Percentiles rank a stretch among this genome's conserved stretches.
Conservation (phyloP, 2,797 vertebrate species). For the Cephalopachus bancanus region DNA sequence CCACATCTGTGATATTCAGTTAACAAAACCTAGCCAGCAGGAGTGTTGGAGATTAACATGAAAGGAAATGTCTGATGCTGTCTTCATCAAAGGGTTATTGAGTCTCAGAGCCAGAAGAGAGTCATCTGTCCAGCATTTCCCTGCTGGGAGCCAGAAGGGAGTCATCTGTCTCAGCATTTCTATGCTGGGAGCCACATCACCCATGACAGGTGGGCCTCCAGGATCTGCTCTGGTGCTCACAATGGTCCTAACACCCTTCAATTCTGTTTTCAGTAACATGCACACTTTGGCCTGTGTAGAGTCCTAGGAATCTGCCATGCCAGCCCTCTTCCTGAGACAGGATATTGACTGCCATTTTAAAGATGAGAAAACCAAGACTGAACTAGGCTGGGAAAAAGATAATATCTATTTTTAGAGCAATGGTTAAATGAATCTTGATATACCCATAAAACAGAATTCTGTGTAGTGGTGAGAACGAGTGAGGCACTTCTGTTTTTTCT, state of each 20-base stretch:
- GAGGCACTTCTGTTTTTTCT: background rate
- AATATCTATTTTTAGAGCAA: background rate
- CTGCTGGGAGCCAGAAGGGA: too few species aligned
- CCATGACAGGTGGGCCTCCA: too few species aligned
- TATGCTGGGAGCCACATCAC: too few species aligned
- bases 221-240: too few species aligned
- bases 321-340: background rate
- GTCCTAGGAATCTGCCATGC: background rate
- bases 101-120: background rate
- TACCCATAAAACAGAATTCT: background rate
- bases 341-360: background rate
- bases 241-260: fast-evolving
- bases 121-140: background rate
- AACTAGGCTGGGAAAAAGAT: background rate
- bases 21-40: background rate
- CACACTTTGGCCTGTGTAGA: background rate
- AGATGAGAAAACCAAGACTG: too few species aligned
- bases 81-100: background rate
- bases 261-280: background rate
- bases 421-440: background rate
- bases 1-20: background rate
- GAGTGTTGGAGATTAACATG: background rate
- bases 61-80: background rate
- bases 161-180: background rate
- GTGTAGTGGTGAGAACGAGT: background rate